These are phyloP conservation scores for Kuschelorhynchus macadamiae DNA, from an alignment of 2,888 invertebrate genomes.

Conservation along the genomic window DNA sequence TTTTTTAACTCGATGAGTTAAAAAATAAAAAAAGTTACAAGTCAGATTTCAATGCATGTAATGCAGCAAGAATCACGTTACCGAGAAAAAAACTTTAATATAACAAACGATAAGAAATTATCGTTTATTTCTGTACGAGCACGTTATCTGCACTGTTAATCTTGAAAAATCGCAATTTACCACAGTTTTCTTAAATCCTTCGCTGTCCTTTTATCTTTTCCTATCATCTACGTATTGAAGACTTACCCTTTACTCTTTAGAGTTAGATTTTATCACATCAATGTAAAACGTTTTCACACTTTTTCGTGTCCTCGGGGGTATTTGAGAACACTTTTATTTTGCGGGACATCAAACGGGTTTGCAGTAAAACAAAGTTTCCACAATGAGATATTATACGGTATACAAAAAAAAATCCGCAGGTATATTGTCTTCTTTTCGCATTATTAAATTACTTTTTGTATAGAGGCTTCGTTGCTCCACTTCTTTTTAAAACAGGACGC, in stretches of 20 bases:
- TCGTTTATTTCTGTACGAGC: neutral
- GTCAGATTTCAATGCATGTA: neutral
- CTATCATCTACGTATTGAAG: constrained; percentile 44
- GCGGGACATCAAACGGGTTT: constrained; percentile 28
- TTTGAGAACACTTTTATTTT: constrained; percentile 34
- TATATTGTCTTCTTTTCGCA: constrained; percentile 16
- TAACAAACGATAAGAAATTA: constrained; percentile 13
- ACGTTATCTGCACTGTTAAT: constrained; percentile 31
- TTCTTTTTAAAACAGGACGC: too few species aligned
- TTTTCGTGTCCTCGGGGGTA: constrained; percentile 30
- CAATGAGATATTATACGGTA: constrained; percentile 17
- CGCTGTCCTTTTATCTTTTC: constrained; percentile 35
- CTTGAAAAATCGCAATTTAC: constrained; percentile 46
- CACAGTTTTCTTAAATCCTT: constrained; percentile 49
- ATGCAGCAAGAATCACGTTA: neutral
- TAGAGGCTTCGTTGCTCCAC: too few species aligned
- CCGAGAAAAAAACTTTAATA: constrained; percentile 5
- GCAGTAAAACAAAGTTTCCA: constrained; percentile 27
- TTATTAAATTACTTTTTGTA: constrained; percentile 34
- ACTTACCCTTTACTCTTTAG: constrained; percentile 45
- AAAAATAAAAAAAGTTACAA: neutral
- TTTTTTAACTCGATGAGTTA: too few species aligned
- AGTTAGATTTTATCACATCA: constrained; percentile 40
- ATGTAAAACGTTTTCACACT: constrained; percentile 43
- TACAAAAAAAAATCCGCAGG: constrained; percentile 14